Evolutionary conservation across 35 echinoderm and acorn worm species (phyloP), one percentile per base, ranked within the genome.

Genomic region (Stichopus chloronotus): DNA sequence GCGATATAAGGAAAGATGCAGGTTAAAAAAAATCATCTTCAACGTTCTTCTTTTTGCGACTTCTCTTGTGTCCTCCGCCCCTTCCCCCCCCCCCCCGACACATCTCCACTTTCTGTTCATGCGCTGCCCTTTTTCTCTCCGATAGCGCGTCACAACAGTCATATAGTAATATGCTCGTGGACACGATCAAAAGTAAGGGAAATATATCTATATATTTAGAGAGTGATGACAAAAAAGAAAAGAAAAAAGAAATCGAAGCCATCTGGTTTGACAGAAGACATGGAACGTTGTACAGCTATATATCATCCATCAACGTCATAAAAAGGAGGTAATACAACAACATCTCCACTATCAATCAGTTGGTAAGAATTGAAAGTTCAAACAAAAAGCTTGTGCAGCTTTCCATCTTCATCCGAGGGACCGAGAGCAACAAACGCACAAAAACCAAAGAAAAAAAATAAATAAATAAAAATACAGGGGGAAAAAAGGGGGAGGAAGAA

Each of bases 231-330:
- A 74, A 74, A 65, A 5, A 65, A 17, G 9, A 17, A 19, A 83
- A 85, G 58, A 58, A 58, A 56, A 85, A 57, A 84, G 9, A 85
- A 17, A 23, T 16, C 8, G 17, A 60, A 85, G 82, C 82, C 82
- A 85, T 85, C 82, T 85, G 82, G 82, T 58, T 85, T 85, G 82
- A 85, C 82, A 23, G 82, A 85, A 85, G 57, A 85, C 79, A 82
- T 82, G 53, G 30, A 82, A 17, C 79, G 24, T 17, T 43, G 30
- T 82, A 52, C 53, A 82, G 79, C 25, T 58, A 85, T 85, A 57
- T 85, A 85, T 58, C 82, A 58, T 85, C 58, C 24, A 85, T 85
- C 82, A 58, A 53, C 54, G 82, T 57, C 82, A 85, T 85, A 85
- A 85, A 85, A 58, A 53, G 82, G 3, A 43, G 54, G 82, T 58